phyloP scores from a whole-genome alignment of 1,140 invertebrate species.

The Lamellibrachia luymesi region DNA sequence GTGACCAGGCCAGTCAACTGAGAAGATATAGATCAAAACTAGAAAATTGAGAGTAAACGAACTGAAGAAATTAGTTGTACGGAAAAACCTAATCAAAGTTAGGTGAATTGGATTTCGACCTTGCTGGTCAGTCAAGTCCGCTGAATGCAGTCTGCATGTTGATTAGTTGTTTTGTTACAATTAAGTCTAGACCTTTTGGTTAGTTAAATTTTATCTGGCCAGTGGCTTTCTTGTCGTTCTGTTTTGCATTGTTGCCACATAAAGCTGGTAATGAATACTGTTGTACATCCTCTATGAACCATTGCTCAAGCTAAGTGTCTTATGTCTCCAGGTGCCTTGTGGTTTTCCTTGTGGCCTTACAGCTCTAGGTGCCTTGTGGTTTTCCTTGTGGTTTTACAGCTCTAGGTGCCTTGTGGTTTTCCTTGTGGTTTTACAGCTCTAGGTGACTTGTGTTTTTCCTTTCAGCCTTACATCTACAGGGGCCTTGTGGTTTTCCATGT shows the following conservation, averaged over 20 bases:
- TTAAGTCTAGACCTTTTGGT: background rate
- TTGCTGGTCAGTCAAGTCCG: background rate
- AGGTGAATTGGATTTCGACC: background rate
- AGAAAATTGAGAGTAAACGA: background rate
- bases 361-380: too few species aligned
- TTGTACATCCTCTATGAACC: background rate
- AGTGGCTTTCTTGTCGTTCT: background rate
- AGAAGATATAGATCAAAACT: background rate
- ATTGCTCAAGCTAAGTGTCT: too few species aligned
- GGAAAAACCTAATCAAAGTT: constrained; percentile 5
- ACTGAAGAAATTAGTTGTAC: background rate
- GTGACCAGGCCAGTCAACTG: background rate
- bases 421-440: too few species aligned
- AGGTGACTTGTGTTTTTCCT: too few species aligned
- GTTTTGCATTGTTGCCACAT: background rate
- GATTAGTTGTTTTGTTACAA: background rate
- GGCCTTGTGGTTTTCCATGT: too few species aligned
- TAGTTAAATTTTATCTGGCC: background rate
- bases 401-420: too few species aligned
- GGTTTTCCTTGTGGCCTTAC: too few species aligned
- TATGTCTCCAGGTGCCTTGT: too few species aligned
- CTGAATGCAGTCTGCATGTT: background rate
- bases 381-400: too few species aligned
- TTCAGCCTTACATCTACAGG: too few species aligned
- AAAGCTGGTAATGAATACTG: background rate